Conservation (phyloP, 2,888 invertebrate species). For the Lasioglossum figueresi region DNA sequence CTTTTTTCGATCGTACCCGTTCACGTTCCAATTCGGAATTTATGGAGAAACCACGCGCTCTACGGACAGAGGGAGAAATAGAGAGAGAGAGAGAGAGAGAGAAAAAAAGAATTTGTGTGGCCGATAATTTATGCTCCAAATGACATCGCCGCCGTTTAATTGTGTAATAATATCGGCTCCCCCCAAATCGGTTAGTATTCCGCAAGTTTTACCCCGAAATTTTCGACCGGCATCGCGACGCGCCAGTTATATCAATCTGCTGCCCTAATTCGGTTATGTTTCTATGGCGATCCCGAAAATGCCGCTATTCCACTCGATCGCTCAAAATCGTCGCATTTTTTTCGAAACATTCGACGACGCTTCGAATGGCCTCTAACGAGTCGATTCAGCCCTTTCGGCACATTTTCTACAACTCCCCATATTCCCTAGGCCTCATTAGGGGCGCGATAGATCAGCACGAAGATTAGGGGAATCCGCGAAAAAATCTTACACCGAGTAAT, state of each 20-base stretch:
- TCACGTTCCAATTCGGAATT: slow-evolving; percentile 23
- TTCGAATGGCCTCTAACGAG: background rate
- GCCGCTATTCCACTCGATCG: slow-evolving; percentile 10
- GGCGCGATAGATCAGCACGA: background rate
- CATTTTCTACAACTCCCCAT: background rate
- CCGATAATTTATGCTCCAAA: slow-evolving; percentile 16
- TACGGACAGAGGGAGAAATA: background rate
- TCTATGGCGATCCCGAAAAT: slow-evolving; percentile 28
- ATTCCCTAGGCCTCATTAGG: background rate
- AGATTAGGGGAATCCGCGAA: background rate
- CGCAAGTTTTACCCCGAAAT: slow-evolving; percentile 33
- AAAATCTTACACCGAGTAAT: background rate
- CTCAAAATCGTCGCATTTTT: slow-evolving; percentile 13
- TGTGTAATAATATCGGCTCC: slow-evolving; percentile 35
- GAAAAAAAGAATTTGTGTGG: background rate
- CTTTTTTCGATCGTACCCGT: slow-evolving; percentile 20
- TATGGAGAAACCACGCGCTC: slow-evolving; percentile 9
- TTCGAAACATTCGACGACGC: background rate
- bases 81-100: background rate
- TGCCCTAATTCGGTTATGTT: slow-evolving; percentile 41
- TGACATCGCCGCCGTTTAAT: background rate
- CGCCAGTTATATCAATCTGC: slow-evolving; percentile 42
- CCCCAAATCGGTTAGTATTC: slow-evolving; percentile 32
- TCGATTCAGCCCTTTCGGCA: background rate
- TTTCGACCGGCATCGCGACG: background rate